Conservation (phyloP, 2,888 invertebrate genomes). For the Tromatobia lineatoria region DNA sequence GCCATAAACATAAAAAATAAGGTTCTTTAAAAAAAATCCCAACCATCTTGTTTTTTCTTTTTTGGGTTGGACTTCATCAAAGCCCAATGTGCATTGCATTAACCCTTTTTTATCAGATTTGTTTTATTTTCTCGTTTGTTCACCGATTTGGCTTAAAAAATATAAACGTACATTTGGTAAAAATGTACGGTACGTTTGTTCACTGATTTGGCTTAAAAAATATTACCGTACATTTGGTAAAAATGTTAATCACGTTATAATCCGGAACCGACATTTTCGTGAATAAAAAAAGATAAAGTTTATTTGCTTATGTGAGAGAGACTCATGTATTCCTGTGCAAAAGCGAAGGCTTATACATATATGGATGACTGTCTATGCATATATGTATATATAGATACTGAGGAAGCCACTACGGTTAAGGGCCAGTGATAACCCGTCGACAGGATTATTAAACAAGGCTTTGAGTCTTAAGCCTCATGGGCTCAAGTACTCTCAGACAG, state of each 20-base stretch:
- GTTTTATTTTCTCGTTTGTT: no score
- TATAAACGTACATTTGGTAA: no score
- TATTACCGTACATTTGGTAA: no score
- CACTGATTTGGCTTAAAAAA: no score
- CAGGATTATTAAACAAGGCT: slow-evolving; percentile 69
- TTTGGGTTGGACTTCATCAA: no score
- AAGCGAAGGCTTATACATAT: slow-evolving; percentile 13
- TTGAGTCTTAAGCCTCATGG: slow-evolving; percentile 59
- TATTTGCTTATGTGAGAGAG: not conserved
- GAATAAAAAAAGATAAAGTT: not conserved
- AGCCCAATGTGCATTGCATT: no score
- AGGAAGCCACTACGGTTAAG: slow-evolving; percentile 29
- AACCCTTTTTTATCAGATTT: no score
- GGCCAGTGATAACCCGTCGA: slow-evolving; percentile 60
- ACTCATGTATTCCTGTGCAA: not conserved
- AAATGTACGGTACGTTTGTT: no score
- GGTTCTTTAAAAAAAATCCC: no score
- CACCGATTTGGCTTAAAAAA: no score
- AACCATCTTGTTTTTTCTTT: no score
- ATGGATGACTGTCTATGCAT: not conserved
- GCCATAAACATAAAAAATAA: no score
- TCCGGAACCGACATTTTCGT: not conserved
- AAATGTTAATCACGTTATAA: not conserved
- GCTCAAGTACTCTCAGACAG: slow-evolving; percentile 54
- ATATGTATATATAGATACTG: not conserved